These are phyloP conservation scores for Hofmannophila pseudospretella DNA, from an alignment of 2,888 invertebrate species.

Conservation along the genomic window DNA sequence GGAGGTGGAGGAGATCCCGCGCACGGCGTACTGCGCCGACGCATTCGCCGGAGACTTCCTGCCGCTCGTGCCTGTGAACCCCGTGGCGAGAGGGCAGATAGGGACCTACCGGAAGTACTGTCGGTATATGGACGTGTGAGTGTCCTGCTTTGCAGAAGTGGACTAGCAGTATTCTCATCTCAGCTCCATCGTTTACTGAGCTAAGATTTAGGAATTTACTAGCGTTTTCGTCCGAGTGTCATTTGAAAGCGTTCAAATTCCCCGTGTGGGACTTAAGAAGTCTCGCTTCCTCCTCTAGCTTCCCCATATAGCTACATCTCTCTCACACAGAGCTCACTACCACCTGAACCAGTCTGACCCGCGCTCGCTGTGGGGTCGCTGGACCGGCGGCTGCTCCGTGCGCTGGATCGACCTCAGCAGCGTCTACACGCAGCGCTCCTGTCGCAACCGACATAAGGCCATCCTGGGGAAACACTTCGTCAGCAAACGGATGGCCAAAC, in stretches of 20 bases:
- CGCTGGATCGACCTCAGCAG: constrained; percentile 53
- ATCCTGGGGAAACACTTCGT: constrained; percentile 43
- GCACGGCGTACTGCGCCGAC: constrained; percentile 40
- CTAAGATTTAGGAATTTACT: too few relatives aligned
- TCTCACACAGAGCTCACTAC: constrained; percentile 27
- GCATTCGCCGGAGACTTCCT: constrained; percentile 54
- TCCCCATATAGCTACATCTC: not conserved
- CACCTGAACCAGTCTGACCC: constrained; percentile 25
- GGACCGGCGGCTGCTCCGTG: constrained; percentile 58
- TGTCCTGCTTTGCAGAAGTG: too few relatives aligned
- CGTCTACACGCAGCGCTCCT: constrained; percentile 55
- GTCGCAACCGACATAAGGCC: constrained; percentile 38
- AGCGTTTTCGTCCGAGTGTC: too few relatives aligned
- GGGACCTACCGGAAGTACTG: constrained; percentile 49
- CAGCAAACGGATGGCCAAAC: constrained; percentile 54
- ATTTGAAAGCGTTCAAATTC: too few relatives aligned
- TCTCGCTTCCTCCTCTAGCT: too few relatives aligned
- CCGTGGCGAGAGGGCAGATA: constrained; percentile 32
- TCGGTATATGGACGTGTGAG: constrained; percentile 38
- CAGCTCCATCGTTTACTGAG: too few relatives aligned
- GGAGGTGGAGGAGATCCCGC: constrained; percentile 30
- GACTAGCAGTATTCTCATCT: too few relatives aligned
- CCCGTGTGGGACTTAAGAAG: too few relatives aligned
- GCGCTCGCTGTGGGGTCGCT: constrained; percentile 45
- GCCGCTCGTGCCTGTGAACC: constrained; percentile 42